Base-by-base conservation (phyloP, 2,113 vertebrate genomes). In the Calonectris borealis region DNA sequence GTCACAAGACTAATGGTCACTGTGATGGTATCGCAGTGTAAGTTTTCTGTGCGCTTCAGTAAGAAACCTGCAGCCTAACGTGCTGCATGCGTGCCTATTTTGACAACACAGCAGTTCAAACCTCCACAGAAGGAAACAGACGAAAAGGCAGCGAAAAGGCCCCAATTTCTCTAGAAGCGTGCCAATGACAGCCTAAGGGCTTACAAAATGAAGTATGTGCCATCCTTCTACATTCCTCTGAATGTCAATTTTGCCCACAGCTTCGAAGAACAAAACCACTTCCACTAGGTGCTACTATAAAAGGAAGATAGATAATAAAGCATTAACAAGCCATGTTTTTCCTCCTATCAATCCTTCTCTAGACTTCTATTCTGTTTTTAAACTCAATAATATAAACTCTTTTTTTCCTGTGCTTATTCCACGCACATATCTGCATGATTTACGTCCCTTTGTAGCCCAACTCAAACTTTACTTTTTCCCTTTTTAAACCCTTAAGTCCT, bases 31-130 rank as follows among this genome's bases (percentile, higher is more conserved):
- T 1, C 27, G 21, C 36, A 52, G 32, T 0, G 1, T 5, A 7
- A 18, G 10, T 16, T 61, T 20, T 38, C 62, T 2, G 1, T 18
- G 16, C 5, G 34, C 31, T 31, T 44, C 64, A n/a, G 13, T 13
- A 49, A 31, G 38, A 14, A 40, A 34, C 15, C 13, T 18, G 3
- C 11, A 14, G 6, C 13, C 3, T 15, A 21, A 21, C 1, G 3
- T 7, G 17, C 51, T 16, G 42, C 11, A 12, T 0, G 8, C 1
- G 1, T 13, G 31, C n/a, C 22, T 5, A 0, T 29, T 58, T 11
- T 10, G 17, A 36, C 27, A 20, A 7, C 2, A 6, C 13, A 42
- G 66, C 20, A 19, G 9, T 31, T 46, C 44, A 13, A 22, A 24
- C n/a, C 21, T 40, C 11, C 40, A 40, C 31, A 24, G 27, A 32